phyloP scores from a whole-genome alignment of 2,113 vertebrate genomes.

The human region GRCh38 chr4:30973001-30973500 shows the following conservation, averaged over 20 bases:
- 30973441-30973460: not conserved
- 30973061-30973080: not conserved
- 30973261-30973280: not conserved
- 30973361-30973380: not conserved
- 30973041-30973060: not conserved
- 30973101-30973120: not conserved
- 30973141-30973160: not conserved
- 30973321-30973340: too few species aligned
- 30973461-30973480: not conserved
- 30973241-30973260: not conserved
- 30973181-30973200: not conserved
- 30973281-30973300: not conserved
- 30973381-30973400: not conserved
- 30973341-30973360: not conserved
- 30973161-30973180: not conserved
- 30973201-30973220: not conserved
- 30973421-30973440: not conserved
- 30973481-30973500: not conserved
- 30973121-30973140: not conserved
- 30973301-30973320: not conserved
- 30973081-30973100: not conserved
- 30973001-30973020: constrained; percentile 11
- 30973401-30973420: not conserved
- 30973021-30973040: not conserved
- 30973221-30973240: not conserved